Conservation (phyloP, 2,888 invertebrate genomes). For the Pristionchus japonicus region DNA sequence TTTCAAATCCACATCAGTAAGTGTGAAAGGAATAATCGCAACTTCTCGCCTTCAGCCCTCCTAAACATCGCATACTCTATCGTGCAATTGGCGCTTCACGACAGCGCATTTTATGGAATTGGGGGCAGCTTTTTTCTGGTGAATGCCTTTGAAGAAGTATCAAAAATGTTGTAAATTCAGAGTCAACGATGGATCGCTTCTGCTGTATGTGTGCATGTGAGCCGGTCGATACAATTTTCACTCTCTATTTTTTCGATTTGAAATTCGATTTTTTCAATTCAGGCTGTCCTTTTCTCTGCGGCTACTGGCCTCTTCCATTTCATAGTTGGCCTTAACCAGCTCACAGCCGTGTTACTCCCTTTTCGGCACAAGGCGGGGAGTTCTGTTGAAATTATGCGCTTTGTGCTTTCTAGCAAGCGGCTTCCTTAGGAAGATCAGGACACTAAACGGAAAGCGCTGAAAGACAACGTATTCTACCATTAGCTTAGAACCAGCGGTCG, state of each 20-base stretch:
- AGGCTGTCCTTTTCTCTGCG: neutral
- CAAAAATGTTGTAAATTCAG: neutral
- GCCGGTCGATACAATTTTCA: neutral
- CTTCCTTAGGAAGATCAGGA: too few relatives aligned
- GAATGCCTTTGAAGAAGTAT: neutral
- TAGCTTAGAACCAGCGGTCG: too few relatives aligned
- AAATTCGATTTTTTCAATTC: neutral
- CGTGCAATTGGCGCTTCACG: neutral
- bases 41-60: too few relatives aligned
- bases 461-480: too few relatives aligned
- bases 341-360: neutral
- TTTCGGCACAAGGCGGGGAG: neutral
- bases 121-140: neutral
- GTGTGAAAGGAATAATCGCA: too few relatives aligned
- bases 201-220: neutral
- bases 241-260: neutral
- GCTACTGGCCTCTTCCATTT: neutral
- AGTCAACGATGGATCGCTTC: neutral
- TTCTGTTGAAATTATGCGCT: neutral
- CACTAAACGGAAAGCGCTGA: too few relatives aligned
- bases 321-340: neutral
- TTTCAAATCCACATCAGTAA: too few relatives aligned
- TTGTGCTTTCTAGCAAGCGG: too few relatives aligned
- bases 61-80: neutral
- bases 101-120: neutral